phyloP scores from a whole-genome alignment of 2,888 invertebrate species.

The Stictocephala bisonia region DNA sequence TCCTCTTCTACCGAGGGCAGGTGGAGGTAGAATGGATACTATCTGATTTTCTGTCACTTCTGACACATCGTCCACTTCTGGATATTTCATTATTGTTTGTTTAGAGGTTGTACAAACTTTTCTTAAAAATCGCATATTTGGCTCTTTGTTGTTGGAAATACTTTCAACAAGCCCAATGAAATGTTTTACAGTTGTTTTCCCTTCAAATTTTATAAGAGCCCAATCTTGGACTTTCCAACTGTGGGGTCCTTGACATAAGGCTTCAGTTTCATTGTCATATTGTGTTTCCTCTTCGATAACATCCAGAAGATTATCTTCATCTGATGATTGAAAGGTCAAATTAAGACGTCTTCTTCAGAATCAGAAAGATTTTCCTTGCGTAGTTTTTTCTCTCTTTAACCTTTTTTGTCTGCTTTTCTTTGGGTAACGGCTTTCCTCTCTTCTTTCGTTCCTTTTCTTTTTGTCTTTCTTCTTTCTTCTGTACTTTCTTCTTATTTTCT shows the following conservation, averaged over 20 bases:
- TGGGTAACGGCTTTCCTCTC: no score
- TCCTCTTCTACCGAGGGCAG: constrained; percentile 18
- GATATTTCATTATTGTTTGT: constrained; percentile 12
- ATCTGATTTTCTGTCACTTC: constrained; percentile 22
- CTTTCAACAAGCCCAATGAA: constrained; percentile 3
- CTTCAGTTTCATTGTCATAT: constrained; percentile 22
- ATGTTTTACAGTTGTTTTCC: constrained; percentile 1
- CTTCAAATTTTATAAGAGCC: background rate
- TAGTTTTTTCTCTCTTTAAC: no score
- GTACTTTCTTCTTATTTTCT: constrained; percentile 3
- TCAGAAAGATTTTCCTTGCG: background rate
- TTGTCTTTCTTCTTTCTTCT: background rate
- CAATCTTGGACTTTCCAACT: background rate
- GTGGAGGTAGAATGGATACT: constrained; percentile 2
- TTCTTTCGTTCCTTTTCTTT: background rate
- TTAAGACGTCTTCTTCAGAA: background rate
- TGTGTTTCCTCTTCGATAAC: background rate
- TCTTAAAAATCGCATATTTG: constrained; percentile 12
- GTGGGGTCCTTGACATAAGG: background rate
- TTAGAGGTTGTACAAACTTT: background rate
- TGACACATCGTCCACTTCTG: constrained; percentile 12
- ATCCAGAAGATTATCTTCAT: background rate
- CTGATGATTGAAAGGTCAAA: background rate
- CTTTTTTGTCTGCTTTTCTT: no score
- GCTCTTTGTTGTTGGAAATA: background rate